Evolutionary conservation across 2,113 vertebrate species (phyloP), one percentile per base, ranked within the genome.

Genomic region (Anarrhichthys ocellatus): DNA sequence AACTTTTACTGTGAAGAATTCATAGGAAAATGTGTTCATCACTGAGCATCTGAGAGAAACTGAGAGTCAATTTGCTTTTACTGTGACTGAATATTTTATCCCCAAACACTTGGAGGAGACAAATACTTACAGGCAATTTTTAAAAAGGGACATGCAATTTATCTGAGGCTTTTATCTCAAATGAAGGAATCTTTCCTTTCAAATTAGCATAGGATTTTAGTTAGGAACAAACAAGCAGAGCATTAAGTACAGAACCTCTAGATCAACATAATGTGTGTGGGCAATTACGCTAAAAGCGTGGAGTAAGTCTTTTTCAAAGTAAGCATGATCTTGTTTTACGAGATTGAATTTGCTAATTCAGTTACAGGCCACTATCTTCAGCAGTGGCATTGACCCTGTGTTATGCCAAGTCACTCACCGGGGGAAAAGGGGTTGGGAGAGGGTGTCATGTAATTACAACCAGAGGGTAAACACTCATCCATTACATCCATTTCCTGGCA

Each of bases 261-360:
- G 86, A 89, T 91, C 87, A 92, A 79, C 85, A 92, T 92, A 90
- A 90, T 88, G 29, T 93, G 73, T 79, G 81, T 66, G 64, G 66
- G 86, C 92, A 94, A 93, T 94, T 94, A 92, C 32, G 20, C 81
- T 86, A 88, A 93, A 94, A 93, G 90, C 92, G 91, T 88, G 50
- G 82, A 46, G n/a, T 46, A 74, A 68, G 85, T 84, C 32, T 89
- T 79, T 86, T 86, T 81, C n/a, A 44, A 76, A 88, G 86, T 74
- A 77, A 83, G 89, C 81, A 66, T 80, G 80, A 91, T 92, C 90
- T 83, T 78, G 82, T 93, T 90, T 91, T 82, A 85, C 77, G 61
- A 76, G 68, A 92, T 91, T 87, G 88, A 84, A 91, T 93, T 89
- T 54, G 50, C 80, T 93, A 94, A 94, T 93, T 93, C 72, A 46